phyloP scores from a whole-genome alignment of 2,113 vertebrate species.

The Mugil cephalus region DNA sequence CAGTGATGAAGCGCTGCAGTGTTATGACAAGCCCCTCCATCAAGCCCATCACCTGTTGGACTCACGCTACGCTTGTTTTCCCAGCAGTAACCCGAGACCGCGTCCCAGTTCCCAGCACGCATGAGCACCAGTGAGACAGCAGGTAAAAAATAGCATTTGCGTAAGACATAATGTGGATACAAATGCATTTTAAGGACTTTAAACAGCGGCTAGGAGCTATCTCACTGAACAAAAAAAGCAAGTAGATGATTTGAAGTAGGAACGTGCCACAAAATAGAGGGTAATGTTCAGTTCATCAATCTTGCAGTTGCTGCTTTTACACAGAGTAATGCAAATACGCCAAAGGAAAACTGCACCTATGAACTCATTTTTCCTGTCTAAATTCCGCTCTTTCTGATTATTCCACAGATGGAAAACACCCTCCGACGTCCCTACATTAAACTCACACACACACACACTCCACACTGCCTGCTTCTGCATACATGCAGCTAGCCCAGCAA shows the following conservation, averaged over 20 bases:
- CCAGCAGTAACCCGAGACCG: constrained; percentile 70
- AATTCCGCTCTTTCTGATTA: constrained; percentile 39
- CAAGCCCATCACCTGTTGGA: constrained; percentile 78
- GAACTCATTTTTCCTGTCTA: constrained; percentile 28
- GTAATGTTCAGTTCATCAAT: background rate
- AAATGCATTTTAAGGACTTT: background rate
- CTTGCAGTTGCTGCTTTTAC: background rate
- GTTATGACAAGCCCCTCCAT: constrained; percentile 73
- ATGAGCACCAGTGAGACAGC: constrained; percentile 37
- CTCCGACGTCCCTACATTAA: background rate
- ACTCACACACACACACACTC: constrained; percentile 10
- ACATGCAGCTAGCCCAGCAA: constrained; percentile 4
- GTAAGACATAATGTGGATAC: background rate
- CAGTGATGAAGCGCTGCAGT: constrained; percentile 42
- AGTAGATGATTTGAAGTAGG: no score
- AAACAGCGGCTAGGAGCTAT: background rate
- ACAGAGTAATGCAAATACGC: background rate
- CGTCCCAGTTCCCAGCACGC: constrained; percentile 32
- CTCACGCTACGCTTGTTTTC: constrained; percentile 66
- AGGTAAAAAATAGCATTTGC: constrained; percentile 47
- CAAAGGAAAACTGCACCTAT: constrained; percentile 37
- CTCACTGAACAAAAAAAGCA: background rate
- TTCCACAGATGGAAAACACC: constrained; percentile 54
- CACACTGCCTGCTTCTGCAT: constrained; percentile 20
- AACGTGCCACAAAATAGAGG: no score